Conservation (phyloP, 2,888 invertebrate species). For the Cryptocephalus moraei region DNA sequence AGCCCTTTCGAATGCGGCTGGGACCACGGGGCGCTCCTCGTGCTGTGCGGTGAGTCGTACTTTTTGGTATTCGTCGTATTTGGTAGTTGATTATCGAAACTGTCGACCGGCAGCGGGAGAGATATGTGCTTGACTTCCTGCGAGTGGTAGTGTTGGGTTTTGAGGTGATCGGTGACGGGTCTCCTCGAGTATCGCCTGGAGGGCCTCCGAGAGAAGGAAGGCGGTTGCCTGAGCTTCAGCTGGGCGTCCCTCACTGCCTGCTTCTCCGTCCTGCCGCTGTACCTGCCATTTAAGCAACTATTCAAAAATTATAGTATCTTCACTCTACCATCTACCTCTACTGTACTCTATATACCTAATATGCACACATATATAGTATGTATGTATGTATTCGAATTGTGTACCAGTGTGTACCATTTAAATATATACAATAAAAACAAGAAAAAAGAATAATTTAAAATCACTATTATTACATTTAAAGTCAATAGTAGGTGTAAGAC, state of each 20-base stretch:
- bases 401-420: too few species aligned
- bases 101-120: slow-evolving; percentile 46
- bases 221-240: slow-evolving; percentile 40
- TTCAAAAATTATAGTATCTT: too few species aligned
- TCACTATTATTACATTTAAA: too few species aligned
- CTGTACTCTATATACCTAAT: too few species aligned
- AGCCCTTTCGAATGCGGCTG: slow-evolving; percentile 63
- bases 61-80: slow-evolving; percentile 24
- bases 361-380: too few species aligned
- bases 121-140: slow-evolving; percentile 44
- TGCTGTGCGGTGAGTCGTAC: slow-evolving; percentile 69
- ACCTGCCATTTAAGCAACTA: slow-evolving; percentile 6
- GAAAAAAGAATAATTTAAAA: too few species aligned
- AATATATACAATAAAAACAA: too few species aligned
- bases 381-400: too few species aligned
- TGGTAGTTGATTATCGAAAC: slow-evolving; percentile 18
- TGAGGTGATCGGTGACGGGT: slow-evolving; percentile 27
- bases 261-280: slow-evolving; percentile 55
- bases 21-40: slow-evolving; percentile 71
- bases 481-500: too few species aligned
- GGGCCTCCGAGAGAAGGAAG: slow-evolving; percentile 53
- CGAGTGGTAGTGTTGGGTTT: slow-evolving; percentile 13
- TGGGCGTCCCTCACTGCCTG: slow-evolving; percentile 45
- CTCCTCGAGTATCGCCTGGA: slow-evolving; percentile 53
- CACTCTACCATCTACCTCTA: too few species aligned